Base-by-base conservation (phyloP, 2,888 invertebrate species). In the Imbricaverruca yamaguchii region DNA sequence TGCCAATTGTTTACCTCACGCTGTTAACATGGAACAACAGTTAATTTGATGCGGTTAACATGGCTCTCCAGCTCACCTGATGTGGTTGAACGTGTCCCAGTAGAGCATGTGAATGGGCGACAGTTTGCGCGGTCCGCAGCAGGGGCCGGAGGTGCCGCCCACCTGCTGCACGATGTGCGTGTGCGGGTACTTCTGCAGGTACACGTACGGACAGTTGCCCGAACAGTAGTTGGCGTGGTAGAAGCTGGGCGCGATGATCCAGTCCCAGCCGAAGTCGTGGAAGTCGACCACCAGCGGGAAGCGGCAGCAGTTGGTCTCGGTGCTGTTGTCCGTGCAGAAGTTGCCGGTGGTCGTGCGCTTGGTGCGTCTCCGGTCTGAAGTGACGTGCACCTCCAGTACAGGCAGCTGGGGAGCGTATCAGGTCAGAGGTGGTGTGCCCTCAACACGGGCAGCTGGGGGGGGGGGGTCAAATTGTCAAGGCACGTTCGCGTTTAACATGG, bases 141-240 rank as follows among this genome's bases (percentile, higher is more conserved):
- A 83, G 15, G 83, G 83, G 2, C 83, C 83, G 55, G 81, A 63
- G 18, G 80, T 80, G 80, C 82, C 83, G 80, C 80, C 82, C 82
- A 83, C 61, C 63, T 84, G 82, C 81, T 84, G 83, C 39, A 84
- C 69, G 77, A 84, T 80, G 55, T 82, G 65, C 80, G 80, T 83
- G 83, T 84, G 83, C 80, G 82, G 82, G 69, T 82, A 81, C 81
- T 84, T 84, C 78, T 84, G 84, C 53, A 83, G 82, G 80, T 83
- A 83, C 57, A 83, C 82, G 82, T 82, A 93, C 0, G 94, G 93
- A 87, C 98, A 98, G 85, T 97, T 95, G 12, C 98, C 97, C 81
- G 94, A 92, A 89, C 98, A 98, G 89, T 97, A 97, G 89, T 96
- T 95, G 12, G 98, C 97, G 86, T 95, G 94, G 89, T 97, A 98